A percentile compares a stretch with the other conserved stretches of the same genome.
Evolutionary conservation across 2,888 invertebrate genomes (phyloP).

Genomic region (Synergus umbraculus): DNA sequence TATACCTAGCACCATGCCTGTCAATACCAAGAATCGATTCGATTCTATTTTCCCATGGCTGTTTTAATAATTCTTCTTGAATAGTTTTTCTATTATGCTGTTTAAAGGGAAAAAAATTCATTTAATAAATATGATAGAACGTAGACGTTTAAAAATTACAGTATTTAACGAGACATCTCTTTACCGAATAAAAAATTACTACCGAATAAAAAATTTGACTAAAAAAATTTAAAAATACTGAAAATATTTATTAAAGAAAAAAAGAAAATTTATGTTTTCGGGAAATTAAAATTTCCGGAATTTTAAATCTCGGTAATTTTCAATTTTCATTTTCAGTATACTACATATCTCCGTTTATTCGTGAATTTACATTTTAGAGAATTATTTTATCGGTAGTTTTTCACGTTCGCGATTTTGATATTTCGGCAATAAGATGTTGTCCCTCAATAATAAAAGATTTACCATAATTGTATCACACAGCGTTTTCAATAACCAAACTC

Average conservation of each 20-base stretch:
- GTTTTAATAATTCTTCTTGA: slow-evolving; percentile 78
- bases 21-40: slow-evolving; percentile 78
- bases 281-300: too few relatives aligned
- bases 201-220: too few relatives aligned
- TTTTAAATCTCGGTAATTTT: too few relatives aligned
- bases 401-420: too few relatives aligned
- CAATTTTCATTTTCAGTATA: too few relatives aligned
- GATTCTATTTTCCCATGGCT: slow-evolving; percentile 76
- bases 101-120: background rate
- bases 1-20: slow-evolving; percentile 78
- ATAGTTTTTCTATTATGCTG: slow-evolving; percentile 79
- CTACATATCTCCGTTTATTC: too few relatives aligned
- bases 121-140: background rate
- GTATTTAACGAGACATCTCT: too few relatives aligned
- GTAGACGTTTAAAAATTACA: background rate
- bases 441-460: slow-evolving; percentile 42
- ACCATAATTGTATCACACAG: slow-evolving; percentile 79
- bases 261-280: too few relatives aligned
- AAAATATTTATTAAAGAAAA: background rate
- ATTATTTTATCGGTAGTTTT: too few relatives aligned
- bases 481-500: slow-evolving; percentile 80
- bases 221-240: background rate
- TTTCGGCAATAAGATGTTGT: background rate
- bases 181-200: too few relatives aligned
- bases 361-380: too few relatives aligned